These are phyloP conservation scores for Balanococcus diminutus DNA, from an alignment of 2,888 invertebrate genomes.

Conservation along the genomic window DNA sequence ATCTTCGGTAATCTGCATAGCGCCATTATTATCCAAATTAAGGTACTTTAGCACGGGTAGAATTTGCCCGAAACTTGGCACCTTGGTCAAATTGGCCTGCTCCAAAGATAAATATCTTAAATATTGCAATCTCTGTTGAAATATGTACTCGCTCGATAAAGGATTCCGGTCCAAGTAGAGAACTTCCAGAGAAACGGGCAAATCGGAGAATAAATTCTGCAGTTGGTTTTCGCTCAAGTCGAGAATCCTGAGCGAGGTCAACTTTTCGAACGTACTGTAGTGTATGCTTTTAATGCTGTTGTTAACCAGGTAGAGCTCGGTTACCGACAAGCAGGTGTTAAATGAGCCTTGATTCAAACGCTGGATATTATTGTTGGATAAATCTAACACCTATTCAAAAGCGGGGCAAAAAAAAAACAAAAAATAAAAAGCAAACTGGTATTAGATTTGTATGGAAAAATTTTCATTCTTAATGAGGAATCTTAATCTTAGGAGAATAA, in stretches of 20 bases:
- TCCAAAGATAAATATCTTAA: constrained; percentile 26
- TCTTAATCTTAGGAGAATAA: too few relatives aligned
- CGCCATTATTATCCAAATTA: constrained; percentile 15
- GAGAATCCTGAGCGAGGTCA: not conserved
- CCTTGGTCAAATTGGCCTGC: not conserved
- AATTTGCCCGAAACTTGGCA: constrained; percentile 22
- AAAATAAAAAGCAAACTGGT: not conserved
- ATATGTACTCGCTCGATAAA: constrained; percentile 14
- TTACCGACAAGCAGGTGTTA: not conserved
- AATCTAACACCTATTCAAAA: constrained; percentile 18
- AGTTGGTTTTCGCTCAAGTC: constrained; percentile 34
- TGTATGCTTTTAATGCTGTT: constrained; percentile 3
- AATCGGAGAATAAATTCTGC: not conserved
- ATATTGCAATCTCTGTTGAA: constrained; percentile 28
- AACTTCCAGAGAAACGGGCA: constrained; percentile 28
- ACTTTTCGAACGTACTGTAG: constrained; percentile 15
- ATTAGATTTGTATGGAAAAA: too few relatives aligned
- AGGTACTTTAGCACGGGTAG: constrained; percentile 16
- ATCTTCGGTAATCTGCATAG: not conserved
- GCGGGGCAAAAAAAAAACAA: too few relatives aligned
- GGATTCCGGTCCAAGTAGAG: constrained; percentile 41
- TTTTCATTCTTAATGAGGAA: not conserved
- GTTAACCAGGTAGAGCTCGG: constrained; percentile 21
- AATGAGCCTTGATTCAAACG: not conserved
- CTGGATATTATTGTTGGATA: constrained; percentile 42